Evolutionary conservation across 2,797 vertebrate genomes (phyloP).

Genomic region (Pangasius macronema): DNA sequence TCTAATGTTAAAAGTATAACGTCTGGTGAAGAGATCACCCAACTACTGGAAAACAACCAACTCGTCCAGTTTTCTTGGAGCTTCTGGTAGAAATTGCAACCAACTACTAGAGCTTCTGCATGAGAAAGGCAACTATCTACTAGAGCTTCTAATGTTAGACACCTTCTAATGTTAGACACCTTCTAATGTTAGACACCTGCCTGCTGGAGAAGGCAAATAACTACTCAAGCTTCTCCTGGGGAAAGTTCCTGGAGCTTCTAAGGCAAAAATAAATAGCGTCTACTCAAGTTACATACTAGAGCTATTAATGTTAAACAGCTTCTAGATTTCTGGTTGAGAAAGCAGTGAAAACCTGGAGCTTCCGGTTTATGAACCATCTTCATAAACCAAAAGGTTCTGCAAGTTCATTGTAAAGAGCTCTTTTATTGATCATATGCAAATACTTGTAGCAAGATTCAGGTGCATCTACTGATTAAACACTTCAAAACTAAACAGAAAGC

Average conservation of each 20-base stretch:
- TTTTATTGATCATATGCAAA: not conserved
- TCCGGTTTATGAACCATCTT: not conserved
- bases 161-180: not conserved
- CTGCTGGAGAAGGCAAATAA: not conserved
- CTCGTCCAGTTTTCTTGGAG: not conserved
- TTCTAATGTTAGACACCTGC: not conserved
- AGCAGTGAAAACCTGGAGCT: not conserved
- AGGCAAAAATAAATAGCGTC: not conserved
- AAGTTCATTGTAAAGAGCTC: not conserved
- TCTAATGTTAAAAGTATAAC: not conserved
- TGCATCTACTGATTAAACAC: not conserved
- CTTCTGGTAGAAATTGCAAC: not conserved
- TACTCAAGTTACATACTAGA: not conserved
- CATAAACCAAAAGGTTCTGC: not conserved
- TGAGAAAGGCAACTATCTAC: not conserved
- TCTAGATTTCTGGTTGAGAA: not conserved
- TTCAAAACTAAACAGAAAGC: not conserved
- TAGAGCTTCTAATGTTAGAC: not conserved
- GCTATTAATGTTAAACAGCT: not conserved
- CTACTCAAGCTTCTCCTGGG: not conserved
- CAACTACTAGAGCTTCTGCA: not conserved
- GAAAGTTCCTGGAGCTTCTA: not conserved
- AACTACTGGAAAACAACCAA: not conserved
- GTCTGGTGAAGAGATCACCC: not conserved
- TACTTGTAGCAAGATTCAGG: not conserved